Percentiles rank a stretch among this genome's conserved stretches.
Evolutionary conservation across 2,888 invertebrate species (phyloP).

Genomic region (Pammene aurita): DNA sequence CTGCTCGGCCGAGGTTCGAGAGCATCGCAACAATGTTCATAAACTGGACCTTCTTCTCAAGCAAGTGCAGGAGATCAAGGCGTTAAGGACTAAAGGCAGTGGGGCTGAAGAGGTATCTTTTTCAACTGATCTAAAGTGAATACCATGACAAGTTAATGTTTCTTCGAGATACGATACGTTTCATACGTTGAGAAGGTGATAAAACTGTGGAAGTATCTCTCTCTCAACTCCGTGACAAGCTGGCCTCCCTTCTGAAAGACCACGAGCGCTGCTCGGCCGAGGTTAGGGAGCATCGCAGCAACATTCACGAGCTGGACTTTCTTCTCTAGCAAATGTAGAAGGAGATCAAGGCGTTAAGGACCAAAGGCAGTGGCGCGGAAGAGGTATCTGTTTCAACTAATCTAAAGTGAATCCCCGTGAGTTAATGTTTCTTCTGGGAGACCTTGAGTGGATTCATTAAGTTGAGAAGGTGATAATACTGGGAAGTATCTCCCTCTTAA

Average conservation of each 20-base stretch:
- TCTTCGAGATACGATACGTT: no score
- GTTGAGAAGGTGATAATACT: no score
- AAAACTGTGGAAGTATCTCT: no score
- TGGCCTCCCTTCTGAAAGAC: constrained; percentile 77
- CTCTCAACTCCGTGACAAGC: no score
- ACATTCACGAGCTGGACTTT: constrained; percentile 79
- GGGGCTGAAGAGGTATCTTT: constrained; percentile 61
- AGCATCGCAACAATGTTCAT: constrained; percentile 74
- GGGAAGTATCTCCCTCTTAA: no score
- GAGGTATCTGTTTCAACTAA: constrained; percentile 51
- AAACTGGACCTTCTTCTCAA: constrained; percentile 81
- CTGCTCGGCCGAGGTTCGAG: constrained; percentile 76
- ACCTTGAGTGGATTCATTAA: no score
- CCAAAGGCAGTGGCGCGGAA: constrained; percentile 66
- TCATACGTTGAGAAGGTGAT: no score
- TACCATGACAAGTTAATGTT: no score
- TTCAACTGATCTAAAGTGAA: no score
- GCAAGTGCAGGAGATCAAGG: constrained; percentile 80
- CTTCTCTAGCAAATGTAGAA: constrained; percentile 81
- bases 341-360: constrained; percentile 71
- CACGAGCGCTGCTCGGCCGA: constrained; percentile 80
- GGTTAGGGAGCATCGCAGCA: constrained; percentile 76
- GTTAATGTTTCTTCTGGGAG: no score
- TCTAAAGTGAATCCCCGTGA: no score
- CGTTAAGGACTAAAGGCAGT: constrained; percentile 66